Conservation (phyloP, 2,113 vertebrate species). For the Barnardius zonarius region DNA sequence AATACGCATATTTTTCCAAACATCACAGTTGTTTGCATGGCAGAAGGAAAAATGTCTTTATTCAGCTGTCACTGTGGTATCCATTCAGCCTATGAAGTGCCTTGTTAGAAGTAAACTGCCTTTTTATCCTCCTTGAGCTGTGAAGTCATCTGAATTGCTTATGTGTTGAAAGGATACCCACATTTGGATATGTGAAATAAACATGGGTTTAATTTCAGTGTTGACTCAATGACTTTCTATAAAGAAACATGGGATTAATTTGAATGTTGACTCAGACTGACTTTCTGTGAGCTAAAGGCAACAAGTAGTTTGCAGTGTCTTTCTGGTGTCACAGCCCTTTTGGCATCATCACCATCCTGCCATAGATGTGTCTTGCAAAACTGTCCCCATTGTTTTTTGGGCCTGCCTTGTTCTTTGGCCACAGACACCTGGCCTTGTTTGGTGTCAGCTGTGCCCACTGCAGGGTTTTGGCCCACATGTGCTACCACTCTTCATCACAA, state of each 20-base stretch:
- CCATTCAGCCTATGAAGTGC: not conserved
- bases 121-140: slow-evolving; percentile 20
- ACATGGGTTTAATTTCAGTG: not conserved
- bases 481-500: not conserved
- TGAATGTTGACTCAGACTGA: slow-evolving; percentile 4
- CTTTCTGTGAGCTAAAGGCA: not conserved
- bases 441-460: not conserved
- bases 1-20: not conserved
- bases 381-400: not conserved
- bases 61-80: not conserved
- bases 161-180: slow-evolving; percentile 29
- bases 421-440: not conserved
- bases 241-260: not conserved
- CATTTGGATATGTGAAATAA: slow-evolving; percentile 15
- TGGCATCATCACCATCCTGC: not conserved
- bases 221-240: slow-evolving; percentile 11
- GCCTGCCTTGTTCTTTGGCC: not conserved
- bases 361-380: not conserved
- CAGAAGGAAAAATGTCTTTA: not conserved
- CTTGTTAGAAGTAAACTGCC: not conserved
- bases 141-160: slow-evolving; percentile 12
- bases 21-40: not conserved
- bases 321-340: not conserved
- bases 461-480: not conserved
- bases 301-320: not conserved